Evolutionary conservation across 2,888 invertebrate genomes (phyloP).

Genomic region (Diadegma fenestrale): DNA sequence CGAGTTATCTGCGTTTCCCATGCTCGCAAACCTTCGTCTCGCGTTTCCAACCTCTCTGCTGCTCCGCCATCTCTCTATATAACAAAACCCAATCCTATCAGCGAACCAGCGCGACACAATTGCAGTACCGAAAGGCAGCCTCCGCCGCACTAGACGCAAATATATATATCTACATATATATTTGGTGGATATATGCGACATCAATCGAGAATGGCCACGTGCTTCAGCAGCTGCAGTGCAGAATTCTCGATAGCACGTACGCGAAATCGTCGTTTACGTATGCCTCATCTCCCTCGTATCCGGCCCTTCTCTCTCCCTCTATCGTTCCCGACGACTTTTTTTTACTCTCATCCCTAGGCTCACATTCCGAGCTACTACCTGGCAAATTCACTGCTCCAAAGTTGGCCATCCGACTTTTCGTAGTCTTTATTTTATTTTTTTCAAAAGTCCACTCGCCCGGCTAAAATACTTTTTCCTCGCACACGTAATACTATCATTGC

Average conservation of each 20-base stretch:
- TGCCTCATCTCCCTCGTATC: too few species aligned
- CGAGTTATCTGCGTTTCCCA: constrained; percentile 83
- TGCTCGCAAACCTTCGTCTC: constrained; percentile 75
- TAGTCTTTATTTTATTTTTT: neutral
- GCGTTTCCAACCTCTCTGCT: constrained; percentile 47
- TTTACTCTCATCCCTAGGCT: neutral
- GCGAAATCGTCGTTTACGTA: constrained; percentile 75
- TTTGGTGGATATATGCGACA: constrained; percentile 46
- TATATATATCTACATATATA: neutral
- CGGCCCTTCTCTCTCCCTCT: too few species aligned
- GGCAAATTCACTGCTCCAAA: neutral
- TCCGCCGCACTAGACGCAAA: constrained; percentile 37
- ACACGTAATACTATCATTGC: too few species aligned
- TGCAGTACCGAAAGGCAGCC: constrained; percentile 54
- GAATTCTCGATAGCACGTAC: constrained; percentile 79
- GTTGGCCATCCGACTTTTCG: neutral
- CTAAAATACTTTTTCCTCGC: too few species aligned
- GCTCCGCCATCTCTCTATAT: constrained; percentile 15
- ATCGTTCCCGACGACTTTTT: neutral
- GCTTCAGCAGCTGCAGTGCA: constrained; percentile 81
- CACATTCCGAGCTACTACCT: neutral
- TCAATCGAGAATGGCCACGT: constrained; percentile 71
- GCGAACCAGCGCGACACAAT: constrained; percentile 56
- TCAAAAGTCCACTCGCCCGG: neutral
- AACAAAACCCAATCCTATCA: constrained; percentile 39